Base-by-base conservation (phyloP, 2,797 vertebrate species). In the Pantherophis vulpinus region DNA sequence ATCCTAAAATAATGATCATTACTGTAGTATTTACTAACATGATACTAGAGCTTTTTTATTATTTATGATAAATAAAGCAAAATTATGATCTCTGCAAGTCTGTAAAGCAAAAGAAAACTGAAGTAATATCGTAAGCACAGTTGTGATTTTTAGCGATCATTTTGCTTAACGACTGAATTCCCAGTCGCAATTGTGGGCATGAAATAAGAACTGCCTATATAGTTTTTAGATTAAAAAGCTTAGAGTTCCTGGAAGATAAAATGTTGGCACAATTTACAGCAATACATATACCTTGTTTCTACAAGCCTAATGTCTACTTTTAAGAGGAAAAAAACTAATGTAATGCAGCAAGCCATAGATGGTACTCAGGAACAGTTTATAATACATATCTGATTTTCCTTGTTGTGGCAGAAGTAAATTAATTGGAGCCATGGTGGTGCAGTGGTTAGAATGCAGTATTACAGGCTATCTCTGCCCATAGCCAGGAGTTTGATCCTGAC, bases 351-450 rank as follows among this genome's bases (percentile, higher is more conserved):
- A 87, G 32, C 59, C 94, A 51, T 91, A 56, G 93, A 90, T 94
- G 94, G 94, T 58, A 94, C 92, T 93, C 55, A 91, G 95, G 47
- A 93, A 54, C 91, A 93, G 74, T 94, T 91, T 95, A 91, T 93
- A 56, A 89, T 54, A 91, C 59, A 94, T 95, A 83, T 47, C 37
- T 95, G 92, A 96, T 93, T 95, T 95, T 95, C 60, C 88, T 95
- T 96, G 94, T 92, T 96, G 94, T 92, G 91, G 96, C 51, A 91
- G 86, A 96, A 95, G 93, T 93, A 96, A 94, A 92, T 92, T 96
- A 96, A 96, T 96, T 93, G 94, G 87, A 93, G 93, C 89, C 93
- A 1, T 94, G 94, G 16, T 74, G 32, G 70, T 1, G 7, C 70
- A 74, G 7, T 74, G 32, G 1, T 74, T 37, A 18, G 32, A 74